These are phyloP conservation scores for Drusus annulatus DNA, from an alignment of 1,140 invertebrate species.

Conservation along the genomic window DNA sequence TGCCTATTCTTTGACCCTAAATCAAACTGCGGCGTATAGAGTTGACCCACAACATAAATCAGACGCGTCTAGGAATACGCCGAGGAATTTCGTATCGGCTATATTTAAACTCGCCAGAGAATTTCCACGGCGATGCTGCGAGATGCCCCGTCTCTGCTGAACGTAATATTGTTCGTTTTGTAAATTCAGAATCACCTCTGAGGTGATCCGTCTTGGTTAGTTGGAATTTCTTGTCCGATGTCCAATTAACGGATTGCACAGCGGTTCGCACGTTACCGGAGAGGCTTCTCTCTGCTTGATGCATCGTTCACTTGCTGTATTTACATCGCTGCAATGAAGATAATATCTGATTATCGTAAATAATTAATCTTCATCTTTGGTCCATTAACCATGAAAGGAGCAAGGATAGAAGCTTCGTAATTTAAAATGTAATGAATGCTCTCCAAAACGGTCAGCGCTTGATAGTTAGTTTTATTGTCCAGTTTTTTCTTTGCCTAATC, in stretches of 20 bases:
- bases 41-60: conserved; percentile 26
- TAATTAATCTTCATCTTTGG: no score
- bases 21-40: background rate
- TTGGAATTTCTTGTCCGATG: background rate
- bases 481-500: no score
- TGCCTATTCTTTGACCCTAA: conserved; percentile 9
- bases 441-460: no score
- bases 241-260: background rate
- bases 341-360: no score
- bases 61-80: background rate
- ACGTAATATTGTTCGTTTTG: background rate
- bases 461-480: no score
- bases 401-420: no score
- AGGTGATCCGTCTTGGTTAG: conserved; percentile 4
- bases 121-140: background rate
- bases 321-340: no score
- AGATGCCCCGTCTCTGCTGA: background rate
- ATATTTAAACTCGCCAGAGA: conserved; percentile 4
- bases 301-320: no score
- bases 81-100: background rate
- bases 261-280: no score
- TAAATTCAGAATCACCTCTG: conserved; percentile 8
- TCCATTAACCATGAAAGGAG: no score
- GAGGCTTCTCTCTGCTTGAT: no score
- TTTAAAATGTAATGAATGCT: no score